A percentile compares a stretch with the other conserved stretches of the same genome.
Conservation (phyloP, 2,797 vertebrate species). For the Melopsittacus undulatus region DNA sequence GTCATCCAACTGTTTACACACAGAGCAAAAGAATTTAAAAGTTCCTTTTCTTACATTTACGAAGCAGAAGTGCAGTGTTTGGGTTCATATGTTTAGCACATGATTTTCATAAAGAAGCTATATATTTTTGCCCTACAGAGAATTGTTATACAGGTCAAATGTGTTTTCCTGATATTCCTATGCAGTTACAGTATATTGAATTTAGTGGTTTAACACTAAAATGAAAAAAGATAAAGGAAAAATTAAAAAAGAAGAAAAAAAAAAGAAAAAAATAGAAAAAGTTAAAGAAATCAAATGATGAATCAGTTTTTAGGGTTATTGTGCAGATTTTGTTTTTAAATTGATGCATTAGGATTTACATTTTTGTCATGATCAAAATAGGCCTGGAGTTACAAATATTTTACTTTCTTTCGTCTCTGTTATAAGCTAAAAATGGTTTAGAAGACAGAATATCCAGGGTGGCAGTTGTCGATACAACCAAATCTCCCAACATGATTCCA, state of each 20-base stretch:
- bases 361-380: conserved; percentile 59
- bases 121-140: conserved; percentile 85
- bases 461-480: conserved; percentile 7
- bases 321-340: conserved; percentile 68
- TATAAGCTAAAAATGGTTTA: conserved; percentile 55
- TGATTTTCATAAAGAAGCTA: conserved; percentile 82
- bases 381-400: conserved; percentile 50
- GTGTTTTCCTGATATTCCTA: conserved; percentile 80
- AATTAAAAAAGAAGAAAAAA: background rate
- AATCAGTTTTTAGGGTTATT: conserved; percentile 68
- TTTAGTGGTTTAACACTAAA: conserved; percentile 78
- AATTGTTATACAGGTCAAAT: conserved; percentile 81
- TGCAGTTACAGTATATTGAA: conserved; percentile 78
- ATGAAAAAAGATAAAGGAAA: background rate
- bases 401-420: conserved; percentile 39
- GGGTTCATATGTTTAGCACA: conserved; percentile 79
- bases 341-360: conserved; percentile 54
- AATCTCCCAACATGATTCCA: conserved; percentile 20
- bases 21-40: conserved; percentile 64
- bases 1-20: conserved; percentile 69
- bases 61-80: conserved; percentile 76
- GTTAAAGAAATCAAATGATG: conserved; percentile 51
- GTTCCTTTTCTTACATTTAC: conserved; percentile 77
- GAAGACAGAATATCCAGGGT: conserved; percentile 15
- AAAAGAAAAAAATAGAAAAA: conserved; percentile 43